Percentiles rank a stretch among this genome's conserved stretches.
Conservation (phyloP, 2,888 invertebrate species). For the Drosophila macrothrix region DNA sequence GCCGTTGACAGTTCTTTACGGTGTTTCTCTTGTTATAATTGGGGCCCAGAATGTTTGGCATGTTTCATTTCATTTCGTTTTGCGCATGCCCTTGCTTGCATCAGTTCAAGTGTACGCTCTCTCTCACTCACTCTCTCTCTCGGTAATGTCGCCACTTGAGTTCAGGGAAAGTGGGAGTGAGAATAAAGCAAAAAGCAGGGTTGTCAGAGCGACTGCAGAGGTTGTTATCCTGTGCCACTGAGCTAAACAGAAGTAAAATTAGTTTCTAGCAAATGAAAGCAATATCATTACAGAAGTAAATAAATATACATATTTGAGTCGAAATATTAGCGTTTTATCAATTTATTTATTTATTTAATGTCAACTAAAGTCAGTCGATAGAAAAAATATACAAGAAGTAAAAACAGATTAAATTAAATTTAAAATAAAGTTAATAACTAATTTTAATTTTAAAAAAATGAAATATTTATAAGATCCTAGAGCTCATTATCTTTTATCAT, state of each 20-base stretch:
- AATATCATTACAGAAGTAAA: not conserved
- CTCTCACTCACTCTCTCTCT: constrained; percentile 5
- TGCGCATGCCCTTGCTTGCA: constrained; percentile 25
- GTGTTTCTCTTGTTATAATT: constrained; percentile 33
- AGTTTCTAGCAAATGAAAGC: not conserved
- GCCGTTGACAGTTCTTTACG: constrained; percentile 34
- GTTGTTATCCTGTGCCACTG: not conserved
- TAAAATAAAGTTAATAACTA: too few species aligned
- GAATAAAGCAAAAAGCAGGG: constrained; percentile 18
- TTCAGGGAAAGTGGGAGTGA: not conserved
- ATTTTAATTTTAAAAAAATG: too few species aligned
- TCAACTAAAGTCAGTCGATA: not conserved
- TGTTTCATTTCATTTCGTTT: constrained; percentile 47
- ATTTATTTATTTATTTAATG: not conserved
- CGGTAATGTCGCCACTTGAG: not conserved
- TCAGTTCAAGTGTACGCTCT: not conserved
- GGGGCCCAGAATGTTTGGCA: constrained; percentile 50
- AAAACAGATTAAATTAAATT: too few species aligned
- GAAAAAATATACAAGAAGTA: not conserved
- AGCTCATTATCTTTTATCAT: not conserved
- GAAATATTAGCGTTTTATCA: not conserved
- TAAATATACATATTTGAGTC: too few species aligned
- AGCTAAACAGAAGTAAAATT: not conserved
- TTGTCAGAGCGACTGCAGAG: constrained; percentile 19
- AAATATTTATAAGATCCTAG: not conserved